phyloP scores from a whole-genome alignment of 2,888 invertebrate species.

The Thereva nobilitata region DNA sequence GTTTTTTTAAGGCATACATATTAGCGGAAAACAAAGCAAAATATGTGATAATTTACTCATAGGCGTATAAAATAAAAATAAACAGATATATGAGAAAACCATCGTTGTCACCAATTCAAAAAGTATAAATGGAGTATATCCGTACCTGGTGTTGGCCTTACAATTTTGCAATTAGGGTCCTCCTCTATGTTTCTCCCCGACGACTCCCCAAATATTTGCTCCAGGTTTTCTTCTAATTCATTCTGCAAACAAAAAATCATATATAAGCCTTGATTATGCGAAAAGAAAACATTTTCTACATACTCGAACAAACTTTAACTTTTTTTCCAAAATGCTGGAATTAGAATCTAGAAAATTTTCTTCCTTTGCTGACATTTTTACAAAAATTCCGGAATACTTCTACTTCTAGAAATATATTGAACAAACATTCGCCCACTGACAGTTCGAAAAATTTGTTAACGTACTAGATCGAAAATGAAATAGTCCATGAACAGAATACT shows the following conservation, averaged over 20 bases:
- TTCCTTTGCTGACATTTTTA: slow-evolving; percentile 47
- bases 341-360: slow-evolving; percentile 66
- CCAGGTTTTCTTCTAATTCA: slow-evolving; percentile 65
- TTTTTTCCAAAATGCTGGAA: slow-evolving; percentile 64
- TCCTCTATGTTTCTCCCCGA: too few species aligned
- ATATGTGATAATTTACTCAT: too few species aligned
- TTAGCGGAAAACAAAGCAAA: too few species aligned
- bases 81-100: too few species aligned
- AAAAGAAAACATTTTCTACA: slow-evolving; percentile 38
- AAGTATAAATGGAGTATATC: not conserved
- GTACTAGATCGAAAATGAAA: too few species aligned
- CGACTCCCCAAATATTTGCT: slow-evolving; percentile 60
- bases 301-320: slow-evolving; percentile 59
- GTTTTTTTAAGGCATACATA: too few species aligned
- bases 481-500: too few species aligned
- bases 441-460: too few species aligned
- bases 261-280: not conserved
- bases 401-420: too few species aligned
- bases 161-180: slow-evolving; percentile 59
- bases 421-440: too few species aligned
- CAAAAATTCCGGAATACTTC: not conserved
- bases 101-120: too few species aligned
- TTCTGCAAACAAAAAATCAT: slow-evolving; percentile 55
- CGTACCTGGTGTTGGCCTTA: slow-evolving; percentile 72
- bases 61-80: too few species aligned